These are phyloP conservation scores for Cairina moschata DNA, from an alignment of 2,113 vertebrate genomes.

Conservation along the genomic window DNA sequence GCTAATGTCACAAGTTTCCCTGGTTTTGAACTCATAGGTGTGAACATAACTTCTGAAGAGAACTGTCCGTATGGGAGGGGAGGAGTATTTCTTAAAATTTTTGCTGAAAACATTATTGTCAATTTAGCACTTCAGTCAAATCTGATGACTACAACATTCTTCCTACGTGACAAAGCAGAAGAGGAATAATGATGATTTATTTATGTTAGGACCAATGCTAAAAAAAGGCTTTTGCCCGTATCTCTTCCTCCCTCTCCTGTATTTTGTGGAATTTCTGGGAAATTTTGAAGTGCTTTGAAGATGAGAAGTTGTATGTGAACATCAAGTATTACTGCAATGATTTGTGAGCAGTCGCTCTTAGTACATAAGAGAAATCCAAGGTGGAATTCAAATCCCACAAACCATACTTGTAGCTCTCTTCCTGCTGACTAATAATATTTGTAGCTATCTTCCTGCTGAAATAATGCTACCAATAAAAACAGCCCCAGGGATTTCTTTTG, in stretches of 20 bases:
- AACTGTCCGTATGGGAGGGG: background rate
- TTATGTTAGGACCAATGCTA: background rate
- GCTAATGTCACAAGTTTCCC: background rate
- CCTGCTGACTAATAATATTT: background rate
- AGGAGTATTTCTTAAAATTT: background rate
- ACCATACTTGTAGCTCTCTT: background rate
- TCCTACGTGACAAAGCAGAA: background rate
- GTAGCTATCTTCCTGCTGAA: slow-evolving; percentile 2
- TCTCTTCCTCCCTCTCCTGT: background rate
- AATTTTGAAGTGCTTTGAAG: slow-evolving; percentile 58
- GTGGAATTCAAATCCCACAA: slow-evolving; percentile 7
- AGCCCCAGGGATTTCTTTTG: background rate
- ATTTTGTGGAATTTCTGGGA: slow-evolving; percentile 54
- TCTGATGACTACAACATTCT: background rate
- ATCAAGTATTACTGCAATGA: slow-evolving; percentile 29
- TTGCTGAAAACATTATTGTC: slow-evolving; percentile 21
- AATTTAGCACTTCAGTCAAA: slow-evolving; percentile 38
- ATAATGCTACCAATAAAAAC: slow-evolving; percentile 28
- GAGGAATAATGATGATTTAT: background rate
- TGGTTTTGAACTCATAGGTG: slow-evolving; percentile 26
- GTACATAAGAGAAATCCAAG: slow-evolving; percentile 48
- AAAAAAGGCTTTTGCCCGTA: slow-evolving; percentile 22
- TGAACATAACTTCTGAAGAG: slow-evolving; percentile 27
- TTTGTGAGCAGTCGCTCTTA: slow-evolving; percentile 52
- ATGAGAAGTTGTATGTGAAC: slow-evolving; percentile 40